Base-by-base conservation (phyloP, 1,140 invertebrate species). In the Anadara kagoshimensis region DNA sequence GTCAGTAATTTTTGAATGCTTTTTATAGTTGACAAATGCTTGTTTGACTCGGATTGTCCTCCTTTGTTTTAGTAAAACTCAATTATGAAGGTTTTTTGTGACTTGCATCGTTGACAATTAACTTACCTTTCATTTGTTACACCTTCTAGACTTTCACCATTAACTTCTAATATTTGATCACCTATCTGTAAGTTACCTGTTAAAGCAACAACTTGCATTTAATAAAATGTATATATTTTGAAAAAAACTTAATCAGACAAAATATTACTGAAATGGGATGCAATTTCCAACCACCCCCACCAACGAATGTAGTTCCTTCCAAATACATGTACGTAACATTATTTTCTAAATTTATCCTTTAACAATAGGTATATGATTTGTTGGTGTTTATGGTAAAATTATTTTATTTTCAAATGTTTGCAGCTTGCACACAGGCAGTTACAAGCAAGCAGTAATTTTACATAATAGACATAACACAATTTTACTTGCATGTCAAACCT, bases 351-450 rank as follows among this genome's bases (percentile, higher is more conserved):
- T 59, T 80, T 78, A 53, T 82, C 86, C 14, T 87, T 71, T 72
- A 85, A 88, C 18, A 88, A 84, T 2, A 84, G 84, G 80, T 82
- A 78, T 14, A 78, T 58, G 26, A 81, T 73, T 66, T 75, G 62
- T 5, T 80, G 81, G 76, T 86, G 81, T 29, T 73, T 20, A 77
- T 79, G 84, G 56, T 81, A 83, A 1, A 85, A 85, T 44, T 85
- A 85, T 81, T 83, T 83, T 18, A 88, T 85, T 74, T 88, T 88
- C 45, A 88, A 79, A 43, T 85, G 85, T 87, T 56, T n/a, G n/a
- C n/a, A n/a, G n/a, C n/a, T n/a, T n/a, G n/a, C n/a, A n/a, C n/a
- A n/a, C n/a, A n/a, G n/a, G n/a, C n/a, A n/a, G n/a, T n/a, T n/a
- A n/a, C n/a, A n/a, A n/a, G n/a, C n/a, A n/a, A n/a, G n/a, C n/a